phyloP scores from a whole-genome alignment of 2,888 invertebrate species.

The Chloromyia formosa region DNA sequence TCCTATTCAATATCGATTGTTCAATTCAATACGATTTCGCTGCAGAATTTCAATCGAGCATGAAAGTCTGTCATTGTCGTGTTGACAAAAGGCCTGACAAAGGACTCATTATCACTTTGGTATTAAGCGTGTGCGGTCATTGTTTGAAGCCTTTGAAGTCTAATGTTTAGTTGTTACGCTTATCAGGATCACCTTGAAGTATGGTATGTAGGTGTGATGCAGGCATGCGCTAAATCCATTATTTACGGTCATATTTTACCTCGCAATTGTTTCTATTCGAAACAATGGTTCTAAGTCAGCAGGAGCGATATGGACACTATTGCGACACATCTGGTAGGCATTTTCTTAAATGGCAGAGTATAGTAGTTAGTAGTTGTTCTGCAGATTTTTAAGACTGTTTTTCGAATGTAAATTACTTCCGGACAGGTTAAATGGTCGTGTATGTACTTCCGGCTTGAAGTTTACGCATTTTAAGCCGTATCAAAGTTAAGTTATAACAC shows the following conservation, averaged over 20 bases:
- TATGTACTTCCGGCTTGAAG: too few species aligned
- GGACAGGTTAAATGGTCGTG: too few species aligned
- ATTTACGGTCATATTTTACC: conserved; percentile 31
- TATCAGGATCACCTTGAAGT: not conserved
- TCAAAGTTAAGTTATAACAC: too few species aligned
- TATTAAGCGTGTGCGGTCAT: conserved; percentile 18
- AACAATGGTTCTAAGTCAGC: conserved; percentile 24
- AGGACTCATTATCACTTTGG: conserved; percentile 41
- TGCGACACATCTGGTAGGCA: too few species aligned
- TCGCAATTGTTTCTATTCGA: not conserved
- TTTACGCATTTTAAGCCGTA: too few species aligned
- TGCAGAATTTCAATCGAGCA: conserved; percentile 39
- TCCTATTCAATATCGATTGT: conserved; percentile 21
- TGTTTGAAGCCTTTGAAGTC: conserved; percentile 22
- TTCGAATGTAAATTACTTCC: too few species aligned
- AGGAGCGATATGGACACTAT: not conserved
- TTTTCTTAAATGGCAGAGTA: too few species aligned
- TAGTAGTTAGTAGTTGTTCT: too few species aligned
- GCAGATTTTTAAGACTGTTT: too few species aligned
- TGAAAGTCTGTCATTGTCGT: conserved; percentile 9
- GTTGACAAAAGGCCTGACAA: conserved; percentile 20
- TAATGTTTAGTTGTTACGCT: conserved; percentile 27
- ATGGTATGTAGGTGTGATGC: conserved; percentile 19
- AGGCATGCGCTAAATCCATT: conserved; percentile 32
- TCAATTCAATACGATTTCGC: conserved; percentile 25